These are phyloP conservation scores for Folsomia candida DNA, from an alignment of 2,888 invertebrate species.

Conservation along the genomic window DNA sequence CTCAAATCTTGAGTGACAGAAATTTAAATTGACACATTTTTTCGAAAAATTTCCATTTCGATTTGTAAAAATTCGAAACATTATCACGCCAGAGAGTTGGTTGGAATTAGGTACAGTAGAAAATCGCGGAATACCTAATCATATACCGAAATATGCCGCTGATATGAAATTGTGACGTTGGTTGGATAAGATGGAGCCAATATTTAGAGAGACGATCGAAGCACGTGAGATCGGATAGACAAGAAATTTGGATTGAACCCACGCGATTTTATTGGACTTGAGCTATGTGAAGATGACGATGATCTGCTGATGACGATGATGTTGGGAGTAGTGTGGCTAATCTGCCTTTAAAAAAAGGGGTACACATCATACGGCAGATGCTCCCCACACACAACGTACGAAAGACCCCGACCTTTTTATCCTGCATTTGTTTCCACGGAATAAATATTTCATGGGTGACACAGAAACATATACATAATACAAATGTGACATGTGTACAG, in stretches of 20 bases:
- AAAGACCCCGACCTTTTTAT: conserved; percentile 18
- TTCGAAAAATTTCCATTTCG: too few relatives aligned
- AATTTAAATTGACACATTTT: too few relatives aligned
- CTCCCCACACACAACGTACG: background rate
- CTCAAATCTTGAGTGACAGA: too few relatives aligned
- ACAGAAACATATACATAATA: conserved; percentile 2
- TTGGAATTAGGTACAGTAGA: too few relatives aligned
- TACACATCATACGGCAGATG: background rate
- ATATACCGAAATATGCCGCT: too few relatives aligned
- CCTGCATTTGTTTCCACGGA: conserved; percentile 12
- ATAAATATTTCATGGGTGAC: conserved; percentile 11
- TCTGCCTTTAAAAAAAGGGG: background rate
- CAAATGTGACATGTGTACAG: conserved; percentile 16
- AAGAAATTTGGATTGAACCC: background rate
- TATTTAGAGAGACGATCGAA: background rate
- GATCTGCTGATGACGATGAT: conserved; percentile 6
- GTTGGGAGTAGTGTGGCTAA: background rate
- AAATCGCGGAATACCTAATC: too few relatives aligned
- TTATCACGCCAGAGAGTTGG: too few relatives aligned
- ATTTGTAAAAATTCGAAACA: too few relatives aligned
- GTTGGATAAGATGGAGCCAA: background rate
- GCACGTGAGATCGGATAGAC: background rate
- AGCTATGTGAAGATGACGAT: conserved; percentile 2
- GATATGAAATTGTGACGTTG: too few relatives aligned
- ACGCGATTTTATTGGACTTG: conserved; percentile 11